Conservation (phyloP, 2,888 invertebrate species). For the Anticlea derivata region DNA sequence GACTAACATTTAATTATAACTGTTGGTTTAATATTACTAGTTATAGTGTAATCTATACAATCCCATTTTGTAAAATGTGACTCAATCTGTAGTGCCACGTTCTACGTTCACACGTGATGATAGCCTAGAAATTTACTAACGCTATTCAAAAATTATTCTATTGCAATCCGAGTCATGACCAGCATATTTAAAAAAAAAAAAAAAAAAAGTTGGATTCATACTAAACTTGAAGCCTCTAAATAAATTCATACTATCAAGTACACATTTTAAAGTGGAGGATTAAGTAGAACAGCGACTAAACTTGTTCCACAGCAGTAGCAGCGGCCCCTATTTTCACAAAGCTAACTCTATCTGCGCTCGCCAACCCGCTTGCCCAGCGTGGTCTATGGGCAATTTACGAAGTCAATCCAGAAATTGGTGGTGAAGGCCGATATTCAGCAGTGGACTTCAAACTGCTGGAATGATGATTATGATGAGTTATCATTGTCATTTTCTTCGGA, state of each 20-base stretch:
- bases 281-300: constrained; percentile 30
- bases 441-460: no score
- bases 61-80: constrained; percentile 9
- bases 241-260: constrained; percentile 26
- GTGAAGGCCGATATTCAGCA: no score
- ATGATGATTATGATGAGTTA: no score
- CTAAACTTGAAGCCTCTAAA: constrained; percentile 34
- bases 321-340: no score
- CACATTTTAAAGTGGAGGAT: constrained; percentile 41
- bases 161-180: constrained; percentile 27
- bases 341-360: no score
- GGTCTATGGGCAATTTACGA: no score
- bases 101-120: constrained; percentile 2
- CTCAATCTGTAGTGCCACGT: constrained; percentile 6
- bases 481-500: background rate
- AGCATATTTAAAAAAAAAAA: constrained; percentile 34
- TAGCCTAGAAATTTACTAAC: constrained; percentile 15
- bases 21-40: constrained; percentile 29
- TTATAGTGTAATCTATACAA: constrained; percentile 15
- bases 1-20: constrained; percentile 23
- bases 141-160: constrained; percentile 29
- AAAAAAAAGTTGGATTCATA: constrained; percentile 34
- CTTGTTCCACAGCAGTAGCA: constrained; percentile 21
- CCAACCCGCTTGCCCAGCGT: no score
- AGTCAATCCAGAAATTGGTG: no score